phyloP scores from a whole-genome alignment of 92 coral and sea anemone genomes.

The Siderastrea siderea region DNA sequence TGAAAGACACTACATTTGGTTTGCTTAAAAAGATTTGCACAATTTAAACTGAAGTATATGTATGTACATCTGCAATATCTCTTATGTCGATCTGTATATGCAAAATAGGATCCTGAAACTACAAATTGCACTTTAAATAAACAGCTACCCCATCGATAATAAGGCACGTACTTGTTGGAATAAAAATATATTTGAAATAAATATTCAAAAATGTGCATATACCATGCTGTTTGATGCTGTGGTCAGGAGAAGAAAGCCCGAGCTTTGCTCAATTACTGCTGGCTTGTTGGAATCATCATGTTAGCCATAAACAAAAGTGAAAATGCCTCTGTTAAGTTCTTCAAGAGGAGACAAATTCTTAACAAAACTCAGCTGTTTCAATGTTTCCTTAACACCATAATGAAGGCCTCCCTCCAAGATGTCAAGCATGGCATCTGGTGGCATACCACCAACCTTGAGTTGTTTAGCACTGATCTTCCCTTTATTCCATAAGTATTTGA shows the following conservation, averaged over 20 bases:
- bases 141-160: no score
- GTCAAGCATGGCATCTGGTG: constrained; percentile 61
- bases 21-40: constrained; percentile 53
- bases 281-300: constrained; percentile 54
- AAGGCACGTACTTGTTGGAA: background rate
- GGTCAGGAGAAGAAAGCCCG: constrained; percentile 61
- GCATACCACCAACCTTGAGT: constrained; percentile 40
- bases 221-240: constrained; percentile 78
- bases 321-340: constrained; percentile 20
- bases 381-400: constrained; percentile 20
- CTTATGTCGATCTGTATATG: no score
- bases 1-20: constrained; percentile 88
- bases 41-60: constrained; percentile 6
- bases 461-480: background rate
- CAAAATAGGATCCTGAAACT: no score
- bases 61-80: no score
- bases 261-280: constrained; percentile 37
- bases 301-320: constrained; percentile 38
- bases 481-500: background rate
- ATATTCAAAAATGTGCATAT: background rate
- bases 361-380: constrained; percentile 3
- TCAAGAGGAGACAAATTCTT: background rate
- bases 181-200: constrained; percentile 4
- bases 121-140: no score
- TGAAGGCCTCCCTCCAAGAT: constrained; percentile 53